Percentiles rank a stretch among this genome's conserved stretches.
Conservation (phyloP, 2,888 invertebrate genomes). For the Helleia helle region DNA sequence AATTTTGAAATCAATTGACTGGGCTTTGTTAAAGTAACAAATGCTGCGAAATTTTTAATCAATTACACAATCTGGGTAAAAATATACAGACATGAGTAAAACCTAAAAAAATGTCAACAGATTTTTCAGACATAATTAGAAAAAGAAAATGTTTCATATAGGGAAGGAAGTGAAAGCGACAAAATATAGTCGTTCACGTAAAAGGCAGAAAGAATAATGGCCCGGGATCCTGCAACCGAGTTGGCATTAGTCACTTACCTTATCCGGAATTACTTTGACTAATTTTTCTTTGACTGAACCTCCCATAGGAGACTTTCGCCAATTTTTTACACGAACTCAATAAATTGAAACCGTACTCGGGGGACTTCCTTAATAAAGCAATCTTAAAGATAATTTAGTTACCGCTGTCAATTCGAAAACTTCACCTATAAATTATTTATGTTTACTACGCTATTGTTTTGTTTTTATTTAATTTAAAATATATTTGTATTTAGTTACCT, state of each 20-base stretch:
- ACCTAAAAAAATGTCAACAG: background rate
- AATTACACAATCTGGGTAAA: too few relatives aligned
- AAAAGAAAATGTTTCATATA: conserved; percentile 3
- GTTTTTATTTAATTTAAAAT: too few relatives aligned
- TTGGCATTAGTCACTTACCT: conserved; percentile 12
- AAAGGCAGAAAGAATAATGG: conserved; percentile 57
- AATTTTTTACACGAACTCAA: conserved; percentile 12
- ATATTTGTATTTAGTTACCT: too few relatives aligned
- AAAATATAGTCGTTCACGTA: conserved; percentile 51
- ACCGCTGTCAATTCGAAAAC: conserved; percentile 59
- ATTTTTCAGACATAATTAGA: background rate
- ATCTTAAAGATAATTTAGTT: conserved; percentile 32
- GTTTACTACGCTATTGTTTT: too few relatives aligned
- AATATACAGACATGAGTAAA: too few relatives aligned
- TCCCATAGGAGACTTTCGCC: conserved; percentile 13
- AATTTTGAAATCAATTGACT: too few relatives aligned
- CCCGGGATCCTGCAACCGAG: conserved; percentile 30
- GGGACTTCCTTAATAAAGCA: conserved; percentile 1
- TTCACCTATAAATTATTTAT: conserved; percentile 21
- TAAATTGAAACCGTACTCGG: conserved; percentile 6
- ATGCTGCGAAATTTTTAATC: too few relatives aligned
- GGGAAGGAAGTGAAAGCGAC: conserved; percentile 57
- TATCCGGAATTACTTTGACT: conserved; percentile 13
- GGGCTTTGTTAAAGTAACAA: too few relatives aligned
- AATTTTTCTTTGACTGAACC: conserved; percentile 17